These are phyloP conservation scores for Gastrophysa polygoni DNA, from an alignment of 2,888 invertebrate species.

Conservation along the genomic window DNA sequence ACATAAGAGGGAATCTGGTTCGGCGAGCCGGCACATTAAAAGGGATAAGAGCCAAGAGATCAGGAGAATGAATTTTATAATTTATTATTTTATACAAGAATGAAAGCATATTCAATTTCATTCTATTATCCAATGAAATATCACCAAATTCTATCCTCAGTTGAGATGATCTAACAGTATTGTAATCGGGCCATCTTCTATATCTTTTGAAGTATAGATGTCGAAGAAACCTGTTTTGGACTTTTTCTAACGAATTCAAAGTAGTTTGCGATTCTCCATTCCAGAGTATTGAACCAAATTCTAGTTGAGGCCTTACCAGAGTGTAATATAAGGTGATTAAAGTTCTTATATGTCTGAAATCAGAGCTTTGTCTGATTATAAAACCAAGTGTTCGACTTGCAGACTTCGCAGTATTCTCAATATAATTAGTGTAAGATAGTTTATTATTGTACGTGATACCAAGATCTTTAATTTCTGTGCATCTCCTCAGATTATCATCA, in stretches of 20 bases:
- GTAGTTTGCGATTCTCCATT: background rate
- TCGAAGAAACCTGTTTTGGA: slow-evolving; percentile 3
- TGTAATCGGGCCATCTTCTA: slow-evolving; percentile 1
- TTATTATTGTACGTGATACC: background rate
- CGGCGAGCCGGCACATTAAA: slow-evolving; percentile 1
- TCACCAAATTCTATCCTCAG: background rate
- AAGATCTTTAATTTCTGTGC: background rate
- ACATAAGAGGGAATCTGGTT: slow-evolving; percentile 8
- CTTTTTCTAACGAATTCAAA: background rate
- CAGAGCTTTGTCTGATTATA: background rate
- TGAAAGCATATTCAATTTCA: slow-evolving; percentile 1
- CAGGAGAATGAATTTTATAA: background rate
- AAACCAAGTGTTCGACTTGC: background rate
- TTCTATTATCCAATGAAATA: background rate
- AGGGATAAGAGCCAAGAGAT: slow-evolving; percentile 2
- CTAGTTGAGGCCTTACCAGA: background rate
- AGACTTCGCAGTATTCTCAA: slow-evolving; percentile 1
- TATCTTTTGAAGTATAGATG: background rate
- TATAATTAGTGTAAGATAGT: background rate
- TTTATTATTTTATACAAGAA: background rate
- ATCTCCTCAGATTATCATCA: slow-evolving; percentile 1
- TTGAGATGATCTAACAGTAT: slow-evolving; percentile 1
- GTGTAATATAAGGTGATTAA: background rate
- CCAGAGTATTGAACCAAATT: background rate
- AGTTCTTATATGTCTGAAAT: background rate